Percentiles rank a stretch among this genome's conserved stretches.
Conservation (phyloP, 30 jellyfish, hydroid and myxozoan species). For the Mastigias papua region DNA sequence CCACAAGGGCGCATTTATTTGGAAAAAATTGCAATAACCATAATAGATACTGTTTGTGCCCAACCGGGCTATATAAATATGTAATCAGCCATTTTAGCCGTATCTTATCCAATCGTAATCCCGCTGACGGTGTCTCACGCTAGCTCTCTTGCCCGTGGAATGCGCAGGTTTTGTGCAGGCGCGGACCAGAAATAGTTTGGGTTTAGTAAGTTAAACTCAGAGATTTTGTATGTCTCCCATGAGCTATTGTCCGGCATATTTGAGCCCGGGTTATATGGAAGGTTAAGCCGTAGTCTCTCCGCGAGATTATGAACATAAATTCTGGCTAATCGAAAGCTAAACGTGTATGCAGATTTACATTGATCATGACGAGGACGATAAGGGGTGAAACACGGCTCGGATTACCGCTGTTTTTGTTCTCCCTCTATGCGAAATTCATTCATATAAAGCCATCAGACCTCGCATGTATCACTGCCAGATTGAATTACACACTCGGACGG, state of each 20-base stretch:
- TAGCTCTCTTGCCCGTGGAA: slow-evolving; percentile 25
- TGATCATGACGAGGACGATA: slow-evolving; percentile 23
- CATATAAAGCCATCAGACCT: not conserved
- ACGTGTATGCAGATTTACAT: slow-evolving; percentile 42
- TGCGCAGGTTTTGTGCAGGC: slow-evolving; percentile 28
- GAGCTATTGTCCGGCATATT: slow-evolving; percentile 31
- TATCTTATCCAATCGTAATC: slow-evolving; percentile 29
- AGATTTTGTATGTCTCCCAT: slow-evolving; percentile 37
- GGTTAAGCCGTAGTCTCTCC: slow-evolving; percentile 69
- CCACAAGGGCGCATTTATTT: slow-evolving; percentile 23
- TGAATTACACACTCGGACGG: slow-evolving; percentile 2
- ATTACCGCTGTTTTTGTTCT: slow-evolving; percentile 53
- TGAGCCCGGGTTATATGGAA: slow-evolving; percentile 51
- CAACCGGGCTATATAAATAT: slow-evolving; percentile 1
- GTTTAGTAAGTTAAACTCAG: slow-evolving; percentile 40
- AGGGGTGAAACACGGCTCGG: slow-evolving; percentile 16
- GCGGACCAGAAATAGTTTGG: slow-evolving; percentile 26
- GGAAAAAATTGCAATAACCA: not conserved
- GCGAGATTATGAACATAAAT: slow-evolving; percentile 58
- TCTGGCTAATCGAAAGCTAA: slow-evolving; percentile 51
- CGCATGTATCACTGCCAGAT: not conserved
- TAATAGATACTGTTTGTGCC: slow-evolving; percentile 3
- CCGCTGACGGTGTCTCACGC: slow-evolving; percentile 27
- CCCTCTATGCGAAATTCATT: slow-evolving; percentile 38
- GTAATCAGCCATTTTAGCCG: not conserved